A percentile compares a stretch with the other conserved stretches of the same genome.
These are phyloP conservation scores for Limnephilus rhombicus DNA, from an alignment of 2,888 invertebrate species.

Conservation along the genomic window DNA sequence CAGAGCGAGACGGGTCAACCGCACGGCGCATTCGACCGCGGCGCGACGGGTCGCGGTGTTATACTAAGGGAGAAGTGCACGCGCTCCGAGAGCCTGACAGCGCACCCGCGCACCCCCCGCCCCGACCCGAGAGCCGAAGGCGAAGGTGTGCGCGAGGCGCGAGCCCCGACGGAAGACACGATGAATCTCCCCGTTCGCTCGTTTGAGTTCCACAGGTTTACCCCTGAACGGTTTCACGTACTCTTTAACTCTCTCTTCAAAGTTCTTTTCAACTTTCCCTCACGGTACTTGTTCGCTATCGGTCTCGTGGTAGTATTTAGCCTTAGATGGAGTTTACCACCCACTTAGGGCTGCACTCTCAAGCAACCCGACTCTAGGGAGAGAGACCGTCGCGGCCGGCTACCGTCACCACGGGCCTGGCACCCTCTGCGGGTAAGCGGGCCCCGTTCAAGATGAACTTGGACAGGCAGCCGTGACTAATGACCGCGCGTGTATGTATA, in stretches of 20 bases:
- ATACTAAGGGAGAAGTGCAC: slow-evolving; percentile 75
- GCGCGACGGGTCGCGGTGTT: slow-evolving; percentile 78
- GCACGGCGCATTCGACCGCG: slow-evolving; percentile 72
- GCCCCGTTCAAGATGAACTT: slow-evolving; percentile 77
- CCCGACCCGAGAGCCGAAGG: slow-evolving; percentile 64
- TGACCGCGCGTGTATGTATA: slow-evolving; percentile 62
- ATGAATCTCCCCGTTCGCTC: slow-evolving; percentile 74
- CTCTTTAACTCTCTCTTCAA: slow-evolving; percentile 80
- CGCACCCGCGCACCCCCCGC: slow-evolving; percentile 70
- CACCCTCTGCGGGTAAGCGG: slow-evolving; percentile 77
- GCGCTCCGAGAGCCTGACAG: slow-evolving; percentile 67
- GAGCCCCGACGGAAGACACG: slow-evolving; percentile 69
- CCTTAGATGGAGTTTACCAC: slow-evolving; percentile 69
- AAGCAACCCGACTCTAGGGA: slow-evolving; percentile 79
- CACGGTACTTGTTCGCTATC: slow-evolving; percentile 83
- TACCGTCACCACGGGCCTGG: slow-evolving; percentile 75
- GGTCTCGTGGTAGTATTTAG: slow-evolving; percentile 81
- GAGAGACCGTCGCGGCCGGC: slow-evolving; percentile 67
- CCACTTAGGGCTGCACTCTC: slow-evolving; percentile 80
- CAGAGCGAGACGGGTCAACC: slow-evolving; percentile 66
- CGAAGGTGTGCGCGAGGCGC: slow-evolving; percentile 67
- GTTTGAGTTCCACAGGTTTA: slow-evolving; percentile 79
- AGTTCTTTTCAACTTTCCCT: slow-evolving; percentile 86
- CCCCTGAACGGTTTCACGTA: slow-evolving; percentile 77
- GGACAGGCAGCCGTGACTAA: slow-evolving; percentile 71